Evolutionary conservation across 2,113 vertebrate species (phyloP).

Genomic region (Erythrocercus mccallii): DNA sequence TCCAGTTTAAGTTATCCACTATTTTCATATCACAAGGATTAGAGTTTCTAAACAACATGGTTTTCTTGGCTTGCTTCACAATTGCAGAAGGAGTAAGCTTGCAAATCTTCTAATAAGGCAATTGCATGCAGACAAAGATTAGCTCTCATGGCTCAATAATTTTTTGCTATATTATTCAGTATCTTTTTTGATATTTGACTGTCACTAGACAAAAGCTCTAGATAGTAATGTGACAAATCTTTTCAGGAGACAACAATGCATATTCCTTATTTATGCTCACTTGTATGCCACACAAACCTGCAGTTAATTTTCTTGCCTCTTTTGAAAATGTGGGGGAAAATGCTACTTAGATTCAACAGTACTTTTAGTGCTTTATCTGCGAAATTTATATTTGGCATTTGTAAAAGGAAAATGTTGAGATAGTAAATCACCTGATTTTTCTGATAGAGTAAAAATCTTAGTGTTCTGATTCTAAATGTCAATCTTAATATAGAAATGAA

Average conservation of each 20-base stretch:
- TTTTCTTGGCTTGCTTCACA: constrained; percentile 62
- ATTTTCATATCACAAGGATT: constrained; percentile 56
- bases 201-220: constrained; percentile 71
- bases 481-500: constrained; percentile 66
- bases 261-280: constrained; percentile 73
- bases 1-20: constrained; percentile 66
- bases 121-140: constrained; percentile 77
- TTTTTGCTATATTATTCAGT: constrained; percentile 73
- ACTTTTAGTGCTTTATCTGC: constrained; percentile 57
- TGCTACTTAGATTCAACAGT: constrained; percentile 61
- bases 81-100: constrained; percentile 65
- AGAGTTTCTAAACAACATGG: neutral
- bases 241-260: constrained; percentile 72
- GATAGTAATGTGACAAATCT: constrained; percentile 76
- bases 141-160: constrained; percentile 72
- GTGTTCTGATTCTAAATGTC: constrained; percentile 57
- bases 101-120: constrained; percentile 78
- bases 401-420: constrained; percentile 67
- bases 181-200: constrained; percentile 74
- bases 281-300: constrained; percentile 65
- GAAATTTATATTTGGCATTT: constrained; percentile 65
- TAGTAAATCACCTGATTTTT: constrained; percentile 65
- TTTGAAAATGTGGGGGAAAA: constrained; percentile 69
- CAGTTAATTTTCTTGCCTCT: constrained; percentile 69
- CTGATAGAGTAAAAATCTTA: constrained; percentile 43